Evolutionary conservation across 1,140 invertebrate species (phyloP).

Genomic region (Drosophila ironensis): DNA sequence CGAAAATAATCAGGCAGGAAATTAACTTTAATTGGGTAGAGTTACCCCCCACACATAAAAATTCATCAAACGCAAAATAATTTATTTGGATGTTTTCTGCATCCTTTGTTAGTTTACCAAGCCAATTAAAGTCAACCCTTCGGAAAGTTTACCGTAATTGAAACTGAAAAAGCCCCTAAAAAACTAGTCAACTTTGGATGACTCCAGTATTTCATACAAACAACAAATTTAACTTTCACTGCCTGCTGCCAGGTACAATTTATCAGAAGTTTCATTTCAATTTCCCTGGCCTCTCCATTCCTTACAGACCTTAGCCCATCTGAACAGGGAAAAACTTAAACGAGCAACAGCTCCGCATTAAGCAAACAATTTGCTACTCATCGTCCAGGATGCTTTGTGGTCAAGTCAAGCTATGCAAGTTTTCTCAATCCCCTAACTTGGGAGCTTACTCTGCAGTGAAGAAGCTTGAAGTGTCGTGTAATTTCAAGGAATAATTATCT

Average conservation of each 20-base stretch:
- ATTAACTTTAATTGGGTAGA: not conserved
- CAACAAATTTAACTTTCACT: constrained; percentile 20
- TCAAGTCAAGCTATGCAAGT: not conserved
- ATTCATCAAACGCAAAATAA: too few relatives aligned
- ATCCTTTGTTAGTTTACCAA: too few relatives aligned
- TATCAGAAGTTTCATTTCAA: constrained; percentile 26
- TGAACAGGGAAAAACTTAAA: constrained; percentile 26
- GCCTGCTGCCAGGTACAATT: constrained; percentile 25
- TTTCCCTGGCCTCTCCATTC: constrained; percentile 10
- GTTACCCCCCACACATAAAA: too few relatives aligned
- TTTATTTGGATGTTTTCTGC: too few relatives aligned
- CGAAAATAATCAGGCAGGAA: not conserved
- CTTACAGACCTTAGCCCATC: constrained; percentile 5
- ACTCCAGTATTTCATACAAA: constrained; percentile 4
- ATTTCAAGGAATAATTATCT: too few relatives aligned
- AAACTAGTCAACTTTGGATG: not conserved
- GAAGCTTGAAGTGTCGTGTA: too few relatives aligned
- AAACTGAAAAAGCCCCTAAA: not conserved
- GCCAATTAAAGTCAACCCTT: too few relatives aligned
- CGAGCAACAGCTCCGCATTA: constrained; percentile 22
- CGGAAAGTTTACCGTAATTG: too few relatives aligned
- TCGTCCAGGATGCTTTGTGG: constrained; percentile 10
- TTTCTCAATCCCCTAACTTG: not conserved
- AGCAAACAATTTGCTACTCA: constrained; percentile 31
- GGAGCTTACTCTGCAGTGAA: too few relatives aligned